These are phyloP conservation scores for Epinephelus moara DNA, from an alignment of 2,113 vertebrate genomes.

Conservation along the genomic window DNA sequence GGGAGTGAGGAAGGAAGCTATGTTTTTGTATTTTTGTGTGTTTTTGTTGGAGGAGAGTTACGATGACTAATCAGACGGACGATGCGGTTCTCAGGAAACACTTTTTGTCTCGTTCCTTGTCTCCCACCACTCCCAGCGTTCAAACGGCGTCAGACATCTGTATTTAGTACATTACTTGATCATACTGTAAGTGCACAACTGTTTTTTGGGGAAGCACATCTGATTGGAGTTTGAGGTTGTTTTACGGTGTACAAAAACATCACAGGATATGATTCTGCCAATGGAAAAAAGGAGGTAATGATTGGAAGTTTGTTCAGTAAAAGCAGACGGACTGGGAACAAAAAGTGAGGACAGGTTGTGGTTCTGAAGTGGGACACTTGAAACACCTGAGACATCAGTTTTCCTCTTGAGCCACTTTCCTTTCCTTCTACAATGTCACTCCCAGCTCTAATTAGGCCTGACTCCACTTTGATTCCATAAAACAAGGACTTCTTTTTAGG, in stretches of 20 bases:
- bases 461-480: conserved; percentile 65
- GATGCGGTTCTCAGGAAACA: conserved; percentile 16
- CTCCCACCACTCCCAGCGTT: background rate
- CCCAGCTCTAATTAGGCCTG: conserved; percentile 57
- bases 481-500: conserved; percentile 74
- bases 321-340: background rate
- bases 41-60: conserved; percentile 13
- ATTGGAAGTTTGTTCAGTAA: background rate
- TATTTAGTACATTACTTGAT: background rate
- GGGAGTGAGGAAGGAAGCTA: background rate
- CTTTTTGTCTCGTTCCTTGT: background rate
- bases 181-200: too few relatives aligned
- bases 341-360: background rate
- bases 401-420: background rate
- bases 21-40: background rate
- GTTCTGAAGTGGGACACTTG: background rate
- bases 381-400: conserved; percentile 21
- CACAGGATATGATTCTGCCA: background rate
- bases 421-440: conserved; percentile 36
- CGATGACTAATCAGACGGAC: background rate
- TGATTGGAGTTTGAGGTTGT: background rate
- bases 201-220: background rate
- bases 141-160: background rate
- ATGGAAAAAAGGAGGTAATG: background rate
- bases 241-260: background rate